Conservation (phyloP, 2,888 invertebrate genomes). For the Ectobius pallidus region DNA sequence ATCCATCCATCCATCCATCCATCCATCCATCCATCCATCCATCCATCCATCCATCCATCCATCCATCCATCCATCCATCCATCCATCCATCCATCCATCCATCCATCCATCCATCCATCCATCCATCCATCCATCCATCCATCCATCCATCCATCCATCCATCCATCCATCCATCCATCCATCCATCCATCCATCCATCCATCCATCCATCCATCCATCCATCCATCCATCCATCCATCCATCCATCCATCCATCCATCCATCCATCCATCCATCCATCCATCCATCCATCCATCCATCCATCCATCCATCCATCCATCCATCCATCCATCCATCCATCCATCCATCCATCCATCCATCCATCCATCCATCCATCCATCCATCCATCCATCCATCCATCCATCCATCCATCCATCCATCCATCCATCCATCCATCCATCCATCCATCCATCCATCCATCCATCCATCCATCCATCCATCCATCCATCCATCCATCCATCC, state of each 20-base stretch:
- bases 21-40: not conserved
- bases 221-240: not conserved
- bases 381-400: not conserved
- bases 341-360: not conserved
- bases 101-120: not conserved
- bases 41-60: not conserved
- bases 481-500: not conserved
- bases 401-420: not conserved
- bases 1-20: not conserved
- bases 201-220: not conserved
- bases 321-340: not conserved
- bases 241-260: not conserved
- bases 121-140: not conserved
- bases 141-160: not conserved
- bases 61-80: not conserved
- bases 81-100: not conserved
- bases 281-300: not conserved
- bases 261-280: not conserved
- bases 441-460: not conserved
- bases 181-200: not conserved
- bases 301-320: not conserved
- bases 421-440: not conserved
- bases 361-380: not conserved
- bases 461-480: not conserved
- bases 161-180: not conserved